phyloP scores from a whole-genome alignment of 2,113 vertebrate genomes.

The Stegastes partitus region DNA sequence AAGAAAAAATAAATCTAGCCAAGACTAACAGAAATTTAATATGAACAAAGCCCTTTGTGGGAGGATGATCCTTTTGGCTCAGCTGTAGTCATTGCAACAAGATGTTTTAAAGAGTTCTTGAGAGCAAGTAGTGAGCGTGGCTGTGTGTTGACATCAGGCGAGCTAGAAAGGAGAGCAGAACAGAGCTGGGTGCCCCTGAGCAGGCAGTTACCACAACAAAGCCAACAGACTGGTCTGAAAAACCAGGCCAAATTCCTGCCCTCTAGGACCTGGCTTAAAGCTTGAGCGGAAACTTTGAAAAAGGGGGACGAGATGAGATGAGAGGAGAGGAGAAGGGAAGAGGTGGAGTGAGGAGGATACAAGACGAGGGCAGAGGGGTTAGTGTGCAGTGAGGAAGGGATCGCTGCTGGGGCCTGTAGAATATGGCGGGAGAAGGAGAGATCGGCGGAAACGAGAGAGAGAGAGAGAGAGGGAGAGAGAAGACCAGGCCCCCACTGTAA shows the following conservation, averaged over 20 bases:
- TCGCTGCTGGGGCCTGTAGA: slow-evolving; percentile 75
- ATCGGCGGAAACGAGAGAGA: slow-evolving; percentile 60
- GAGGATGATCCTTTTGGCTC: slow-evolving; percentile 34
- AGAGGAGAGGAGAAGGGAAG: slow-evolving; percentile 42
- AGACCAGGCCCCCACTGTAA: slow-evolving; percentile 68
- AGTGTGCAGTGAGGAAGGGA: slow-evolving; percentile 59
- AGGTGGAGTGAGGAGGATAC: slow-evolving; percentile 50
- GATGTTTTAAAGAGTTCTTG: slow-evolving; percentile 62
- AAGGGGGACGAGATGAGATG: slow-evolving; percentile 56
- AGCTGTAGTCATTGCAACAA: slow-evolving; percentile 49
- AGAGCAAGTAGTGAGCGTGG: slow-evolving; percentile 59
- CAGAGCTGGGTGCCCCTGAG: slow-evolving; percentile 77
- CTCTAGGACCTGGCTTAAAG: slow-evolving; percentile 79
- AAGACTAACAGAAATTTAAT: slow-evolving; percentile 8
- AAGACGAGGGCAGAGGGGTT: slow-evolving; percentile 71
- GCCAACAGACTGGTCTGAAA: slow-evolving; percentile 76
- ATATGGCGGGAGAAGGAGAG: slow-evolving; percentile 63
- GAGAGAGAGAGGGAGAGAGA: slow-evolving; percentile 53
- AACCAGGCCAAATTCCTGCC: slow-evolving; percentile 81
- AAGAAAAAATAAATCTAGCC: background rate
- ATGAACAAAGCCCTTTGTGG: slow-evolving; percentile 21
- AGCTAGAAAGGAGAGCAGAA: slow-evolving; percentile 59
- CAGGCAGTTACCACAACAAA: slow-evolving; percentile 83
- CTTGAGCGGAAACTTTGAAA: slow-evolving; percentile 78
- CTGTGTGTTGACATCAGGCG: slow-evolving; percentile 74